These are phyloP conservation scores for Fundulus diaphanus DNA, from an alignment of 2,797 vertebrate genomes.

Conservation along the genomic window DNA sequence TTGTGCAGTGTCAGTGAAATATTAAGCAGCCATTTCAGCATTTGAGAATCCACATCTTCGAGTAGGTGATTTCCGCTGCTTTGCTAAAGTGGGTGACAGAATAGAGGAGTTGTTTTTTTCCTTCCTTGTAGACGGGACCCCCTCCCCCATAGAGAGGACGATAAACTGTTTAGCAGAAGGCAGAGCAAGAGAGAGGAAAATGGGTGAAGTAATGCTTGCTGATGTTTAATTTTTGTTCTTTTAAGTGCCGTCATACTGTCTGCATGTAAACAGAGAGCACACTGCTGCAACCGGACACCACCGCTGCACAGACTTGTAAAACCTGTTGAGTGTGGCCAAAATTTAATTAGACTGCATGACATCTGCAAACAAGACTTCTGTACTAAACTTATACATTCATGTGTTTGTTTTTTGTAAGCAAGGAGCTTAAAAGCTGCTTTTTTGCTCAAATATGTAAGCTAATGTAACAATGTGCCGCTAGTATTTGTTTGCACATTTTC, in stretches of 20 bases:
- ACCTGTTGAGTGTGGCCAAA: slow-evolving; percentile 52
- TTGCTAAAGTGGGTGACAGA: slow-evolving; percentile 49
- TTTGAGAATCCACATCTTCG: slow-evolving; percentile 63
- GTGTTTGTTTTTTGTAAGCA: not conserved
- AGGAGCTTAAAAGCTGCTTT: not conserved
- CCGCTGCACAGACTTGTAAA: slow-evolving; percentile 24
- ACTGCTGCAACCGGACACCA: too few species aligned
- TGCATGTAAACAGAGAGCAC: too few species aligned
- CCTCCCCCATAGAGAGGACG: slow-evolving; percentile 44
- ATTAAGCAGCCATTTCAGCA: slow-evolving; percentile 67
- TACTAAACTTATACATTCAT: not conserved
- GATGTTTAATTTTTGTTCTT: too few species aligned
- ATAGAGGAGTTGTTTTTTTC: slow-evolving; percentile 42
- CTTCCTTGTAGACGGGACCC: too few species aligned
- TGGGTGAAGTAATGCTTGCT: not conserved
- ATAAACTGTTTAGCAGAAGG: slow-evolving; percentile 60
- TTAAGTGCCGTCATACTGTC: too few species aligned
- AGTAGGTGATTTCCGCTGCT: slow-evolving; percentile 63
- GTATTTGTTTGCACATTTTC: not conserved
- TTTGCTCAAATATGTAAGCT: too few species aligned
- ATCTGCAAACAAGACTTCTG: not conserved
- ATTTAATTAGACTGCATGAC: slow-evolving; percentile 1
- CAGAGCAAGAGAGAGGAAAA: slow-evolving; percentile 34
- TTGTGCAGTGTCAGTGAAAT: slow-evolving; percentile 74
- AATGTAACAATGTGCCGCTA: not conserved